Evolutionary conservation across 2,797 vertebrate genomes (phyloP).

Genomic region (Knipowitschia caucasica): DNA sequence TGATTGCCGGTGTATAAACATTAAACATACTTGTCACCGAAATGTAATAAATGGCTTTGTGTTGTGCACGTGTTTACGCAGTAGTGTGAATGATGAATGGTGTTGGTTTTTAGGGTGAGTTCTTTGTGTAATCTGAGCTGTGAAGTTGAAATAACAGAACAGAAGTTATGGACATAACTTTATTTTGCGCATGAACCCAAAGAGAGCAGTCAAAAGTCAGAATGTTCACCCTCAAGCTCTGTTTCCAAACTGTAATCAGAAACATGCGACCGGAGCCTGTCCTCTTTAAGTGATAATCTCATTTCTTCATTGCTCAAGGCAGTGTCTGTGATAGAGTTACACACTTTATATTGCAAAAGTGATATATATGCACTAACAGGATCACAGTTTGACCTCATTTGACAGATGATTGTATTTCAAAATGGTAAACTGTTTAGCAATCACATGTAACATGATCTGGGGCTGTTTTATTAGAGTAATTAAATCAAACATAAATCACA

Average conservation of each 20-base stretch:
- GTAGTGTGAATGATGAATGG: conserved; percentile 4
- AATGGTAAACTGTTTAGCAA: conserved; percentile 16
- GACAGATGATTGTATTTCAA: conserved; percentile 6
- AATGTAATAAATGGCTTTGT: background rate
- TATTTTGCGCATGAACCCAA: background rate
- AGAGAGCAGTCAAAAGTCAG: conserved; percentile 5
- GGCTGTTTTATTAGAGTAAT: conserved; percentile 20
- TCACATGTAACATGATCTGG: conserved; percentile 12
- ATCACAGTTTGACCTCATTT: conserved; percentile 10
- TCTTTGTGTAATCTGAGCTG: conserved; percentile 5
- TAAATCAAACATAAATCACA: conserved; percentile 11
- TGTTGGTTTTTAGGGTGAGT: background rate
- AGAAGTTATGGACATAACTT: background rate
- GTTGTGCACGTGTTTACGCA: conserved; percentile 7
- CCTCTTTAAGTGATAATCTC: background rate
- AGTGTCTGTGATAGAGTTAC: conserved; percentile 3
- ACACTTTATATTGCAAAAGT: conserved; percentile 10
- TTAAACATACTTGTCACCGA: background rate
- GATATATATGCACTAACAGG: conserved; percentile 5
- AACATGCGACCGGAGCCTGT: conserved; percentile 8
- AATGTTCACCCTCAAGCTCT: conserved; percentile 1
- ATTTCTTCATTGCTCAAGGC: conserved; percentile 3
- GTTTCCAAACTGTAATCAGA: conserved; percentile 10
- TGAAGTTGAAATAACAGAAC: background rate
- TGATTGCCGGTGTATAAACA: background rate